Evolutionary conservation across 2,888 invertebrate species (phyloP).

Genomic region (Protula sp.): DNA sequence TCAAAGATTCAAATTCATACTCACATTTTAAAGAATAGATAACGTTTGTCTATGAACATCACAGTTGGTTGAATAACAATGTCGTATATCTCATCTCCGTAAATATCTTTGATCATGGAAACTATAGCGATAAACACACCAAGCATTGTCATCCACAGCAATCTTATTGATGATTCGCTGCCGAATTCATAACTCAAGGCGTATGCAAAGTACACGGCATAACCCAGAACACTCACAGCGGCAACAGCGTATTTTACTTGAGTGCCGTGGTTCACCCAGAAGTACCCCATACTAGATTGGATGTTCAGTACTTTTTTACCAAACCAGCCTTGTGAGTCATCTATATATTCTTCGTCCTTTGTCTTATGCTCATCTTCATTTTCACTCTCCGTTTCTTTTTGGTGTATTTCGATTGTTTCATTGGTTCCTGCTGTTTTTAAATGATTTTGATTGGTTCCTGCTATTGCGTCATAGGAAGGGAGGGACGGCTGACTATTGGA

Average conservation of each 20-base stretch:
- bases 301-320: slow-evolving; percentile 2
- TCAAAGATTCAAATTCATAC: too few species aligned
- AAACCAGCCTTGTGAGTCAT: too few species aligned
- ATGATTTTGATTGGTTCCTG: too few species aligned
- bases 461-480: too few species aligned
- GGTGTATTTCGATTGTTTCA: too few species aligned
- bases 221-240: slow-evolving; percentile 14
- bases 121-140: slow-evolving; percentile 7
- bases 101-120: slow-evolving; percentile 2
- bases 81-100: slow-evolving; percentile 4
- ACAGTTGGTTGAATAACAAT: background rate
- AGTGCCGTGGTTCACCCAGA: slow-evolving; percentile 4
- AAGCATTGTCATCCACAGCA: slow-evolving; percentile 17
- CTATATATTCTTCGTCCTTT: too few species aligned
- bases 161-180: slow-evolving; percentile 12
- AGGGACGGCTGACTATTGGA: too few species aligned
- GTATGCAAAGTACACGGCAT: slow-evolving; percentile 37
- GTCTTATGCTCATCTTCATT: too few species aligned
- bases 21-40: background rate
- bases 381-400: too few species aligned
- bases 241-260: slow-evolving; percentile 4
- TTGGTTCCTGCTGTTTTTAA: too few species aligned
- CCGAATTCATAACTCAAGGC: slow-evolving; percentile 27
- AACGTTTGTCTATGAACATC: slow-evolving; percentile 4
- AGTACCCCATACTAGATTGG: background rate